Base-by-base conservation (phyloP, 2,888 invertebrate genomes). In the Marasmarcha lunaedactyla region DNA sequence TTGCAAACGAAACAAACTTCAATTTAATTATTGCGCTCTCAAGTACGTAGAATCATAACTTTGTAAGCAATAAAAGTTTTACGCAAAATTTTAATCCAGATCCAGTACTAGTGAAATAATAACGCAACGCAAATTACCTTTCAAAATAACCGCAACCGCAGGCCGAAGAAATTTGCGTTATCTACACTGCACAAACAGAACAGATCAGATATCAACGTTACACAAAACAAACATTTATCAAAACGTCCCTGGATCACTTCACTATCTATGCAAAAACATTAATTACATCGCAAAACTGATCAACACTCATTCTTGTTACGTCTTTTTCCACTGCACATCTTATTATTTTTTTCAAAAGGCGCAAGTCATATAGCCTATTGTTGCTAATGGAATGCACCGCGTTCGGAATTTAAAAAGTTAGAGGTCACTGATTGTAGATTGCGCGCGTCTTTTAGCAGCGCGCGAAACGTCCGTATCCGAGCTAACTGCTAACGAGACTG, bases 101-200 rank as follows among this genome's bases (percentile, higher is more conserved):
- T 11, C 30, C 11, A 9, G 9, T 30, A 30, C n/a, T 4, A n/a
- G 10, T 5, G 3, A 20, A 3, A 7, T 30, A 30, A n/a, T 11
- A 30, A 9, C 30, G 11, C 30, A 30, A 30, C 11, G 39, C 49
- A 52, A 59, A 61, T 55, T 64, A 65, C 63, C 62, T 65, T 52
- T 52, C 51, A 46, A 58, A 47, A 49, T 48, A 47, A 59, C 59
- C 59, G 48, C 60, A 60, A 71, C 74, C 71, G 55, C 76, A 71
- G 64, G 64, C 62, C 64, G 46, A 61, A 59, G 64, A 66, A 69
- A 69, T 59, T 43, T 47, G 53, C 46, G 57, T 65, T 67, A 71
- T 71, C 66, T 60, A 50, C 58, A 64, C 68, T 60, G 59, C 64
- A 68, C 59, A 30, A n/a, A 10, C 11, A 9, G 30, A 9, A 2